These are phyloP conservation scores for Oreochromis spilurus DNA, from an alignment of 2,113 vertebrate genomes.

Conservation along the genomic window DNA sequence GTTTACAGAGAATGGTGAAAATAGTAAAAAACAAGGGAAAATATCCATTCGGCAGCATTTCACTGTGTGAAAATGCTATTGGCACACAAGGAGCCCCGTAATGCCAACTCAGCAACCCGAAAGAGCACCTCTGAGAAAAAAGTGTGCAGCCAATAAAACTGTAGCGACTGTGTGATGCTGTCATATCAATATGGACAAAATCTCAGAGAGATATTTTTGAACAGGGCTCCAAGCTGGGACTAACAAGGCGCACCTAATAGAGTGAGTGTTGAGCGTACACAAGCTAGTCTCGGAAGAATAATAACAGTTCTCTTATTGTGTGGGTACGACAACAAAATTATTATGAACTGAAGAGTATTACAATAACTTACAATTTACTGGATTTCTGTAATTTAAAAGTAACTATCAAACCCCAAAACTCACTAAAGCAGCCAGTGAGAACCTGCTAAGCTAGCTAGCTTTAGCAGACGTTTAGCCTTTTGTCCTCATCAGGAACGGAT, in stretches of 20 bases:
- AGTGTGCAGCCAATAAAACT: not conserved
- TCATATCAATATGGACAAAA: not conserved
- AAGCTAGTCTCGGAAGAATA: not conserved
- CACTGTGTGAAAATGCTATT: not conserved
- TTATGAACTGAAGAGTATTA: not conserved
- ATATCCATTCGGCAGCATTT: not conserved
- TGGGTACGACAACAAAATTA: not conserved
- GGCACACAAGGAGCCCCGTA: not conserved
- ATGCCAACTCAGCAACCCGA: not conserved
- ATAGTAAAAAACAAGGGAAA: not conserved
- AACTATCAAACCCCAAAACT: not conserved
- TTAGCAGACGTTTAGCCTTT: not conserved
- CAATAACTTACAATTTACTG: not conserved
- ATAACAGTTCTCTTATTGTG: not conserved
- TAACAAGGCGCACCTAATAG: not conserved
- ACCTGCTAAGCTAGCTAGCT: not conserved
- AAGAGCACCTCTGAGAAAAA: not conserved
- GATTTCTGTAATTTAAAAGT: not conserved
- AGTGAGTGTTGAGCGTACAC: not conserved
- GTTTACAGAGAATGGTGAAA: not conserved
- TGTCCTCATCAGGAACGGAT: not conserved
- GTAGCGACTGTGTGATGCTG: not conserved
- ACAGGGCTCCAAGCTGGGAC: fast-evolving
- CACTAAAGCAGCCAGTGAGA: not conserved
- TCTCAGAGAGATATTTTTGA: not conserved